Evolutionary conservation across 1,140 invertebrate species (phyloP).

Genomic region (Protaetia brevitarsis): DNA sequence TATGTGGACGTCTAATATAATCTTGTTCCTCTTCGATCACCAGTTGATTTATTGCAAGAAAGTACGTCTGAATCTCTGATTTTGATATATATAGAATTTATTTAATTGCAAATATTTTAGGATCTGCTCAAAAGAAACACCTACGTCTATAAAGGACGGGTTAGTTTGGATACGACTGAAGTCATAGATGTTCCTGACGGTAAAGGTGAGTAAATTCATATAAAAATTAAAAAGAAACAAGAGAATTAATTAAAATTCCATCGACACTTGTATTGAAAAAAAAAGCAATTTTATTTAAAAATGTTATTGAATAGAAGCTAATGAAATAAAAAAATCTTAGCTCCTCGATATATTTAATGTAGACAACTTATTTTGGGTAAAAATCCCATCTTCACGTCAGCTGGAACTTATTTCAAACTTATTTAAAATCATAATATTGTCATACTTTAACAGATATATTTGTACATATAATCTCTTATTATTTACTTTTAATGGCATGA

Average conservation of each 20-base stretch:
- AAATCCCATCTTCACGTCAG: too few relatives aligned
- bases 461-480: too few relatives aligned
- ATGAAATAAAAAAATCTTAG: too few relatives aligned
- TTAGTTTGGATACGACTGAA: slow-evolving; percentile 71
- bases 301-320: too few relatives aligned
- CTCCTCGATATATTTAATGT: too few relatives aligned
- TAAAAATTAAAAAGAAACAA: neutral
- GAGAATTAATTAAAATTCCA: neutral
- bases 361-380: too few relatives aligned
- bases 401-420: too few relatives aligned
- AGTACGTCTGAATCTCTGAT: slow-evolving; percentile 34
- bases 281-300: too few relatives aligned
- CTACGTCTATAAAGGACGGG: slow-evolving; percentile 79
- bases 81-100: slow-evolving; percentile 2
- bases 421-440: too few relatives aligned
- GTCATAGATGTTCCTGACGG: slow-evolving; percentile 71
- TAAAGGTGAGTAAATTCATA: slow-evolving; percentile 51
- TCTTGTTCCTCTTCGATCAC: slow-evolving; percentile 85
- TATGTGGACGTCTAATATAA: slow-evolving; percentile 80
- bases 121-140: slow-evolving; percentile 80
- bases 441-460: too few relatives aligned
- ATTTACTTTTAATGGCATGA: too few relatives aligned
- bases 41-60: slow-evolving; percentile 86
- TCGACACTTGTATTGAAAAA: too few relatives aligned
- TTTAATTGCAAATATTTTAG: slow-evolving; percentile 41